A percentile compares a stretch with the other conserved stretches of the same genome.
These are phyloP conservation scores for Cephus pulcher DNA, from an alignment of 2,888 invertebrate species.

Conservation along the genomic window DNA sequence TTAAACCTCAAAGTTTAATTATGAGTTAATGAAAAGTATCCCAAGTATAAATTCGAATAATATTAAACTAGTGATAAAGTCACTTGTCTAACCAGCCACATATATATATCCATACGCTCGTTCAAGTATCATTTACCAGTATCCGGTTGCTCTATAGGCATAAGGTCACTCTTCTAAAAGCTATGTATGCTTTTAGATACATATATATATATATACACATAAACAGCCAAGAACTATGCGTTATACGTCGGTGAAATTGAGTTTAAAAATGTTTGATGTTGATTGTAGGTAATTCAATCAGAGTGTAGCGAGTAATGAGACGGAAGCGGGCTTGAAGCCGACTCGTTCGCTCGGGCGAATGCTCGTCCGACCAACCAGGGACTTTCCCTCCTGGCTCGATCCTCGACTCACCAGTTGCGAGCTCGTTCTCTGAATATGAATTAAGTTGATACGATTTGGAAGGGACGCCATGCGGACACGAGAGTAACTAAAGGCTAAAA, in stretches of 20 bases:
- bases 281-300: conserved; percentile 62
- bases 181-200: no score
- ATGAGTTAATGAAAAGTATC: no score
- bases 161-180: no score
- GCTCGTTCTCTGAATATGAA: conserved; percentile 56
- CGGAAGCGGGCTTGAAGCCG: conserved; percentile 56
- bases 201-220: no score
- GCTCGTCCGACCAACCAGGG: conserved; percentile 39
- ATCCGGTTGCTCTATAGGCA: no score
- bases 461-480: conserved; percentile 41
- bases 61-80: no score
- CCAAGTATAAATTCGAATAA: no score
- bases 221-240: no score
- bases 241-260: conserved; percentile 44
- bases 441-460: conserved; percentile 59
- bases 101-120: no score
- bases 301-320: conserved; percentile 59
- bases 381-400: conserved; percentile 34
- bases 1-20: no score
- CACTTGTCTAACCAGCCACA: no score
- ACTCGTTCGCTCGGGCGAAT: conserved; percentile 52
- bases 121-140: no score
- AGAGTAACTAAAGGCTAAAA: conserved; percentile 16
- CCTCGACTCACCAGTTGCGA: conserved; percentile 47
- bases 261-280: conserved; percentile 62